Conservation (phyloP, 2,797 vertebrate species). For the Lithobates sylvaticus region DNA sequence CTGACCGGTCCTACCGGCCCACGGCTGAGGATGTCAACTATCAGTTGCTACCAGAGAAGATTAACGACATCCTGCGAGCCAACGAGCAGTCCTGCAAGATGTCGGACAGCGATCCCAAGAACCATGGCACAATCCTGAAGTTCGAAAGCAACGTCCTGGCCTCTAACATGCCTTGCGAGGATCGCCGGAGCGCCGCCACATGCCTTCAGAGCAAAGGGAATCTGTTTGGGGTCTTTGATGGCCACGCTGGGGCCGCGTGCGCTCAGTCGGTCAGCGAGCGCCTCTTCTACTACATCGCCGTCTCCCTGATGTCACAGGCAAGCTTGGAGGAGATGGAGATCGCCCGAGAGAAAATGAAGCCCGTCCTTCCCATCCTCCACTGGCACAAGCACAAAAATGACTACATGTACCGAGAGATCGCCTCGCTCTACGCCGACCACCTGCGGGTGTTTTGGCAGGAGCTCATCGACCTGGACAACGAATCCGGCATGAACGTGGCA, state of each 20-base stretch:
- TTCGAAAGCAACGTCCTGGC: slow-evolving; percentile 93
- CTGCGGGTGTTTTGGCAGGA: slow-evolving; percentile 96
- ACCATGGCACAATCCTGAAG: slow-evolving; percentile 79
- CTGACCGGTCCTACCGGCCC: slow-evolving; percentile 68
- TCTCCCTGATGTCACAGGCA: slow-evolving; percentile 88
- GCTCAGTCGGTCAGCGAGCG: slow-evolving; percentile 93
- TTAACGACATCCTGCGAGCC: slow-evolving; percentile 83
- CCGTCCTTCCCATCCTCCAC: slow-evolving; percentile 86
- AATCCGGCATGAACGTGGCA: slow-evolving; percentile 78
- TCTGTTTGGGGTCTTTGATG: slow-evolving; percentile 94
- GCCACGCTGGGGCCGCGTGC: slow-evolving; percentile 90
- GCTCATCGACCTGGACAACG: slow-evolving; percentile 83
- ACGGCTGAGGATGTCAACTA: slow-evolving; percentile 83
- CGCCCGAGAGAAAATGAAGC: slow-evolving; percentile 83
- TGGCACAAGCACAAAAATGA: slow-evolving; percentile 89
- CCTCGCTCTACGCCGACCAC: slow-evolving; percentile 86
- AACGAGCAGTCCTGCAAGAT: slow-evolving; percentile 84
- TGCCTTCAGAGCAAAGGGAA: slow-evolving; percentile 90
- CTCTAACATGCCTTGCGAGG: slow-evolving; percentile 91
- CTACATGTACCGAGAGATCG: slow-evolving; percentile 83
- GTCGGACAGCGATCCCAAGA: slow-evolving; percentile 76
- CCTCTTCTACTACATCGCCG: slow-evolving; percentile 88
- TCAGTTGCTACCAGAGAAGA: slow-evolving; percentile 82
- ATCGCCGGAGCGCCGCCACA: slow-evolving; percentile 87
- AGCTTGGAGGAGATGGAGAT: slow-evolving; percentile 87